phyloP scores from a whole-genome alignment of 2,888 invertebrate species.

The Tipula lateralis region DNA sequence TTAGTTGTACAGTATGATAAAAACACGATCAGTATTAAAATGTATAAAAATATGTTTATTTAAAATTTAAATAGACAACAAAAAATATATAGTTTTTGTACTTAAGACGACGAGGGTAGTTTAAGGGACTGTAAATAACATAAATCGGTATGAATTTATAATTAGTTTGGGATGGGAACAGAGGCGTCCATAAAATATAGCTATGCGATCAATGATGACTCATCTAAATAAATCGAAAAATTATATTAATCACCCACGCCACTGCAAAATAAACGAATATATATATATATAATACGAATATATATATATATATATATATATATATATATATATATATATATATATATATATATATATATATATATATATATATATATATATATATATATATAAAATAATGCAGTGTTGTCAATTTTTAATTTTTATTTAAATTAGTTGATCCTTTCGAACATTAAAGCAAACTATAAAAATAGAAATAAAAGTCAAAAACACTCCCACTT shows the following conservation, averaged over 20 bases:
- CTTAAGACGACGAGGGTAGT: neutral
- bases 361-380: too few relatives aligned
- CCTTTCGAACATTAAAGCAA: neutral
- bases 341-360: too few relatives aligned
- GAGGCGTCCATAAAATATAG: neutral
- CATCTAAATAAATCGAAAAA: neutral
- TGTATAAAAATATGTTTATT: neutral
- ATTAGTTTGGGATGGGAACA: neutral
- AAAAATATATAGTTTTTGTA: neutral
- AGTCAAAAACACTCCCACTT: neutral
- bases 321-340: too few relatives aligned
- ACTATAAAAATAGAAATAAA: neutral
- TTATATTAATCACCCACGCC: neutral
- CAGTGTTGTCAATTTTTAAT: neutral
- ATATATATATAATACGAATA: too few relatives aligned
- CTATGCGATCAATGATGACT: too few relatives aligned
- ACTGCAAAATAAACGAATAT: neutral
- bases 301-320: too few relatives aligned
- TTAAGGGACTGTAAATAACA: neutral
- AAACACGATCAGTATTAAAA: neutral
- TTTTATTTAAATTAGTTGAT: neutral
- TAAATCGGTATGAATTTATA: neutral
- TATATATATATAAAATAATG: neutral
- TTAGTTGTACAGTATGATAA: neutral
- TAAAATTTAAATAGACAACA: neutral